Conservation (phyloP, 1,140 invertebrate species). For the Mamestra configurata region DNA sequence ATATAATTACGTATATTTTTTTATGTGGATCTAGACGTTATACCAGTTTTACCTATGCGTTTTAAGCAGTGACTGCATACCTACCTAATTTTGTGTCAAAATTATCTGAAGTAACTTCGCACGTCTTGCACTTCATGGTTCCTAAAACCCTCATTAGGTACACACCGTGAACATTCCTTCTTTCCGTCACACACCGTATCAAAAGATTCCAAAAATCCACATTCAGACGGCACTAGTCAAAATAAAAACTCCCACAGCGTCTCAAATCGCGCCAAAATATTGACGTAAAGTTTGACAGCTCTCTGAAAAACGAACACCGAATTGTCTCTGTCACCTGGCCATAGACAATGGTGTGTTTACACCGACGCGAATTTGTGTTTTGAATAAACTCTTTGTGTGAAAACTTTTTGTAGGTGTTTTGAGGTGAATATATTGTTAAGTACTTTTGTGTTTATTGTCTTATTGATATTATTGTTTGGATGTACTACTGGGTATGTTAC, state of each 20-base stretch:
- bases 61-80: too few species aligned
- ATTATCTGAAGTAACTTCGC: neutral
- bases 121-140: neutral
- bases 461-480: constrained; percentile 47
- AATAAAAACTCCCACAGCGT: constrained; percentile 68
- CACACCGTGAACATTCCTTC: neutral
- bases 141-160: neutral
- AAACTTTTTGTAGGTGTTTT: constrained; percentile 52
- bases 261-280: constrained; percentile 85
- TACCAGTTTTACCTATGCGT: too few species aligned
- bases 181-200: constrained; percentile 10
- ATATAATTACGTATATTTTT: too few species aligned
- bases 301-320: constrained; percentile 63
- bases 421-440: constrained; percentile 54
- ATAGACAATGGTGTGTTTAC: constrained; percentile 79
- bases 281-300: constrained; percentile 82
- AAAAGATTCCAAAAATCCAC: constrained; percentile 12
- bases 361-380: constrained; percentile 71
- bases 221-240: neutral
- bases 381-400: constrained; percentile 57
- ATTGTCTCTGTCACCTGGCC: constrained; percentile 73
- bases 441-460: constrained; percentile 55
- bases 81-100: neutral
- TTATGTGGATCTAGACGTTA: too few species aligned
- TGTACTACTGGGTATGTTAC: constrained; percentile 39